phyloP scores from a whole-genome alignment of 2,113 vertebrate genomes.

The Pteronura brasiliensis region DNA sequence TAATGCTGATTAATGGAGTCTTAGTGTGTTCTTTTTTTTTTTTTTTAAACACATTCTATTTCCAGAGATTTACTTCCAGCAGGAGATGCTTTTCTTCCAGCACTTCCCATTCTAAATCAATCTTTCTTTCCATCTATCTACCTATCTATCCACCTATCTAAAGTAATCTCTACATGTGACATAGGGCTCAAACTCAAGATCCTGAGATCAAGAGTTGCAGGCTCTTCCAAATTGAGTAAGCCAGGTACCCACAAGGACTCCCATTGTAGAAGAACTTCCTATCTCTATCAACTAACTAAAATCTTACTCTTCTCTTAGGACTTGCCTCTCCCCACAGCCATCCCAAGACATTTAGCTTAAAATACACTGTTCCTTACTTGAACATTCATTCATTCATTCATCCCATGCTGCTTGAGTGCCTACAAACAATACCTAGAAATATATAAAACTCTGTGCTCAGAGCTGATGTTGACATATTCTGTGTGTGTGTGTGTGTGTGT shows the following conservation, averaged over 20 bases:
- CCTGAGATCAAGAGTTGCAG: not conserved
- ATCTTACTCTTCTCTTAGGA: not conserved
- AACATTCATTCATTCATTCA: not conserved
- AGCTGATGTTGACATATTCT: not conserved
- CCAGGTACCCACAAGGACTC: not conserved
- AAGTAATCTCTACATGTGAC: not conserved
- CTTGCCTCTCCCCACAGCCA: not conserved
- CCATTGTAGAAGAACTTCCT: not conserved
- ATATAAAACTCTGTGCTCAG: not conserved
- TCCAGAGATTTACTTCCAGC: not conserved
- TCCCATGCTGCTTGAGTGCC: not conserved
- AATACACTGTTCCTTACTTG: not conserved
- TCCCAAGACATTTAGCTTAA: conserved; percentile 20
- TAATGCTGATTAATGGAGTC: not conserved
- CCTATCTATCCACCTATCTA: not conserved
- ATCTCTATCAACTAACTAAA: not conserved
- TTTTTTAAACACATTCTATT: not conserved
- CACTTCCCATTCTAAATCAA: not conserved
- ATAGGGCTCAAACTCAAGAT: not conserved
- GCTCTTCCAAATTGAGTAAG: not conserved
- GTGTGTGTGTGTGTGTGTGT: no score
- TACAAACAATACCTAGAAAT: not conserved
- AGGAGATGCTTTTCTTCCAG: not conserved
- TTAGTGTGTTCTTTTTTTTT: not conserved
- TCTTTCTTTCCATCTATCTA: not conserved